A percentile compares a stretch with the other conserved stretches of the same genome.
These are phyloP conservation scores for Lordiphosa clarofinis DNA, from an alignment of 1,140 invertebrate species.

Conservation along the genomic window DNA sequence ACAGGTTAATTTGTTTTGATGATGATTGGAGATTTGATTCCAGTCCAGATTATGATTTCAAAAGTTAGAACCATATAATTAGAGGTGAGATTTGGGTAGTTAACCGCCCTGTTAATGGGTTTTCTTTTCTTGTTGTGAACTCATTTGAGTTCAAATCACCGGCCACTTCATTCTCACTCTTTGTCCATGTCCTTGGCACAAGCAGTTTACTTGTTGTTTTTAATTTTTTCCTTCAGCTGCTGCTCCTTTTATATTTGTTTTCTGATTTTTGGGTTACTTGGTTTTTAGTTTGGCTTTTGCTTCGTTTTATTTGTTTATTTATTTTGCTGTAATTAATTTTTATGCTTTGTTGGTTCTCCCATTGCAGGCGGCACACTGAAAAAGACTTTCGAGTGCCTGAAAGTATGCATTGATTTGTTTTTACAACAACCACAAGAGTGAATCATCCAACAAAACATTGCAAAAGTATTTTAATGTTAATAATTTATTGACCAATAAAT, in stretches of 20 bases:
- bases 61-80: conserved; percentile 41
- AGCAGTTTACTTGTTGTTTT: background rate
- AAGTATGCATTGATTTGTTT: no score
- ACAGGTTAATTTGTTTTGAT: conserved; percentile 63
- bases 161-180: background rate
- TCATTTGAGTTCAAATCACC: conserved; percentile 23
- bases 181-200: background rate
- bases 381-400: no score
- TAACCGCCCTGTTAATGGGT: conserved; percentile 23
- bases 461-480: no score
- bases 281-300: conserved; percentile 49
- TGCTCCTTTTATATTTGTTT: conserved; percentile 36
- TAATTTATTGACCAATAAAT: no score
- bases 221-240: conserved; percentile 18
- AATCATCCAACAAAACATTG: no score
- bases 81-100: conserved; percentile 14
- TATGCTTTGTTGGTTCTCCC: conserved; percentile 54
- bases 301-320: conserved; percentile 65
- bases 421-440: no score
- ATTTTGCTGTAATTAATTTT: conserved; percentile 74
- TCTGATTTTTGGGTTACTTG: conserved; percentile 44
- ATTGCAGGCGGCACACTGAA: conserved; percentile 3
- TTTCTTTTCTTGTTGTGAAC: conserved; percentile 9
- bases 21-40: conserved; percentile 32
- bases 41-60: conserved; percentile 43